These are phyloP conservation scores for Oedothorax gibbosus DNA, from an alignment of 1,140 invertebrate genomes.

Conservation along the genomic window DNA sequence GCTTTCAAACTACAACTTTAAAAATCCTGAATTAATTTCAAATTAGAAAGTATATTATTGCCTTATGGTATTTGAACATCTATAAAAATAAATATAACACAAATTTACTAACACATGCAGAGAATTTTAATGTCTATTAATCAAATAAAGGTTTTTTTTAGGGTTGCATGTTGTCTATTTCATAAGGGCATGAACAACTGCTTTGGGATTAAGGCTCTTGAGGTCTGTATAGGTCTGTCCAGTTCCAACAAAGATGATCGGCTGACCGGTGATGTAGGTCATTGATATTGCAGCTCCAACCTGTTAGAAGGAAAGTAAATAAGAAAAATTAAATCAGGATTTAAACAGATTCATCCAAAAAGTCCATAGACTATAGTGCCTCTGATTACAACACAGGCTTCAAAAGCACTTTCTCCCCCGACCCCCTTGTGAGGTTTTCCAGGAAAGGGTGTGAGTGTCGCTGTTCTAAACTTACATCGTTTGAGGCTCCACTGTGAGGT, in stretches of 20 bases:
- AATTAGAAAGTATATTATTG: neutral
- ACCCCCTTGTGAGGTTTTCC: too few species aligned
- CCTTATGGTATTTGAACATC: neutral
- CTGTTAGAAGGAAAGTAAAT: slow-evolving; percentile 63
- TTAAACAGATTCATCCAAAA: too few species aligned
- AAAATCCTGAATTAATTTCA: neutral
- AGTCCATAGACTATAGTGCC: too few species aligned
- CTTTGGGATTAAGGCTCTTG: slow-evolving; percentile 95
- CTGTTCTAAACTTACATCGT: too few species aligned
- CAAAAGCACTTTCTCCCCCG: too few species aligned
- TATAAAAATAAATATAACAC: neutral
- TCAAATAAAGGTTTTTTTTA: slow-evolving; percentile 9
- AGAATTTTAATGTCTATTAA: neutral
- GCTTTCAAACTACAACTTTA: neutral
- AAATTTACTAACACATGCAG: neutral
- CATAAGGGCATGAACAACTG: slow-evolving; percentile 96
- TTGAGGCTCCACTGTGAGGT: too few species aligned
- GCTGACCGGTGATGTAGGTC: slow-evolving; percentile 99
- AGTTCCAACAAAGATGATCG: slow-evolving; percentile 99
- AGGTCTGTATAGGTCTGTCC: slow-evolving; percentile 99
- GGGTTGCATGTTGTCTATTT: slow-evolving; percentile 28
- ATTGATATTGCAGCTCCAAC: slow-evolving; percentile 99
- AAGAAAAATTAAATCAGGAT: too few species aligned
- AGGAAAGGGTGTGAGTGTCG: too few species aligned
- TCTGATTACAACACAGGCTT: too few species aligned